phyloP scores from a whole-genome alignment of 1,140 invertebrate genomes.

The Neuroterus valhalla region DNA sequence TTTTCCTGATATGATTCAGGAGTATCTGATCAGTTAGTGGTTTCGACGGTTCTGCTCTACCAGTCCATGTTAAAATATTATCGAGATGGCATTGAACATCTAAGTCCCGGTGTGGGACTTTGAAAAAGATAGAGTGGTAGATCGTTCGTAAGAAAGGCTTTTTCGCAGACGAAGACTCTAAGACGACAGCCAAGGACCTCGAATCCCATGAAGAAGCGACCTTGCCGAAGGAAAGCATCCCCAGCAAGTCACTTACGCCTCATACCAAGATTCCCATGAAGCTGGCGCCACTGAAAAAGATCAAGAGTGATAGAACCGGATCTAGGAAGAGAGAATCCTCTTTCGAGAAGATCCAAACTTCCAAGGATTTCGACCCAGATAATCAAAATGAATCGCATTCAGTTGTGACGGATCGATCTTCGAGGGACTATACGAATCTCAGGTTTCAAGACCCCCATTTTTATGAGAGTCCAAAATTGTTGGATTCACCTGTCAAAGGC shows the following conservation, averaged over 20 bases:
- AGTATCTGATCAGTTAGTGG: too few relatives aligned
- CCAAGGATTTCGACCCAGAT: constrained; percentile 55
- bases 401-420: constrained; percentile 61
- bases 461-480: constrained; percentile 65
- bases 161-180: constrained; percentile 73
- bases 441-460: constrained; percentile 69
- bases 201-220: constrained; percentile 73
- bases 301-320: constrained; percentile 61
- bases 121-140: constrained; percentile 2
- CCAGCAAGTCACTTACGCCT: constrained; percentile 42
- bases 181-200: constrained; percentile 72
- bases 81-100: too few relatives aligned
- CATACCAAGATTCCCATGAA: constrained; percentile 68
- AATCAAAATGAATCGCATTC: constrained; percentile 52
- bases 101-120: constrained; percentile 1
- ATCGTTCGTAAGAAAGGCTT: constrained; percentile 39
- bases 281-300: constrained; percentile 62
- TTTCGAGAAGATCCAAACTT: constrained; percentile 40
- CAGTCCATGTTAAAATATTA: constrained; percentile 21
- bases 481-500: constrained; percentile 55
- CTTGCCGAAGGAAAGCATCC: constrained; percentile 53
- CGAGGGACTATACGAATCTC: constrained; percentile 69
- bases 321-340: constrained; percentile 55
- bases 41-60: too few relatives aligned
- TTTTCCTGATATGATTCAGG: too few relatives aligned